Evolutionary conservation across 2,113 vertebrate species (phyloP).

Genomic region (Menura novaehollandiae): DNA sequence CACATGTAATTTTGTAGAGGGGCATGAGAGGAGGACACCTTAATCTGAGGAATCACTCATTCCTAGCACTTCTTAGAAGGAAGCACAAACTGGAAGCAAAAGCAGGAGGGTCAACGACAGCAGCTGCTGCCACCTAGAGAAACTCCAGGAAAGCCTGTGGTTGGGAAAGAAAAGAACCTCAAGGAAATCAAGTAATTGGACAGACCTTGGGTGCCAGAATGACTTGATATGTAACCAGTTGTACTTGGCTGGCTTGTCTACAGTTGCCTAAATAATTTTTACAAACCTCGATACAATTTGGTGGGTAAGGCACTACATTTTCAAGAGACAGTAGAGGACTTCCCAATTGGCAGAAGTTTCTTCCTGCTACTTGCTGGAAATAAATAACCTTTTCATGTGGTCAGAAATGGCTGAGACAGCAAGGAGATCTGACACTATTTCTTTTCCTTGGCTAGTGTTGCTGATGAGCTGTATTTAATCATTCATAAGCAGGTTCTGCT

Average conservation of each 20-base stretch:
- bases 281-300: background rate
- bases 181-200: background rate
- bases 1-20: background rate
- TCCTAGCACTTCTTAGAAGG: background rate
- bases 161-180: background rate
- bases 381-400: background rate
- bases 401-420: conserved; percentile 11
- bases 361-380: background rate
- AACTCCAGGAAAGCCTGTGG: background rate
- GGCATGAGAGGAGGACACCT: background rate
- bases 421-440: background rate
- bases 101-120: background rate
- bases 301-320: background rate
- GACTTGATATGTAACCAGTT: background rate
- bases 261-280: background rate
- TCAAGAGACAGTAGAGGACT: background rate
- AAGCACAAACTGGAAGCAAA: background rate
- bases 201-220: background rate
- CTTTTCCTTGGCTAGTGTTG: conserved; percentile 9
- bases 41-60: background rate
- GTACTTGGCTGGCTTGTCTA: background rate
- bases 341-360: background rate
- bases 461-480: conserved; percentile 55
- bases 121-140: background rate
- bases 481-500: conserved; percentile 50